phyloP scores from a whole-genome alignment of 1,140 invertebrate genomes.

The Apis laboriosa region DNA sequence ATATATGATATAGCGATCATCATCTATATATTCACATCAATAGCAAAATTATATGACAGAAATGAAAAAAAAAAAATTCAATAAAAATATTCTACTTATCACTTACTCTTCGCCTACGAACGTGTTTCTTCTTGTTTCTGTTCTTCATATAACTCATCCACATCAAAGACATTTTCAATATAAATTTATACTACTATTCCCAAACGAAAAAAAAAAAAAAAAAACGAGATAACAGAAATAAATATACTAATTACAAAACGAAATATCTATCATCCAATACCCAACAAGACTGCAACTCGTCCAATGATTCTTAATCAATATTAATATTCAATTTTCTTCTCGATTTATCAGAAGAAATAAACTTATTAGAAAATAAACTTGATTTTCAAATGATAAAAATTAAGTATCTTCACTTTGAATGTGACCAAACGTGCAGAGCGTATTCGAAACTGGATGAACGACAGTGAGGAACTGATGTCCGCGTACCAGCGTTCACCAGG shows the following conservation, averaged over 20 bases:
- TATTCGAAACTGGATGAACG: slow-evolving; percentile 26
- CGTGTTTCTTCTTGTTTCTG: slow-evolving; percentile 65
- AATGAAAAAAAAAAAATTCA: neutral
- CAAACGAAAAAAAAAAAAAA: neutral
- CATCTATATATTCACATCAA: too few relatives aligned
- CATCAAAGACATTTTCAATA: slow-evolving; percentile 69
- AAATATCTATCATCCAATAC: neutral
- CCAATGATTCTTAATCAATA: neutral
- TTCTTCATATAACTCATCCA: slow-evolving; percentile 76
- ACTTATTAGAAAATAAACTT: too few relatives aligned
- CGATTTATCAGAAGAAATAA: neutral
- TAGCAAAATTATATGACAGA: too few relatives aligned
- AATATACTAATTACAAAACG: neutral
- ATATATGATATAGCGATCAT: too few relatives aligned
- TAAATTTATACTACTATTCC: neutral
- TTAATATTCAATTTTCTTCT: neutral
- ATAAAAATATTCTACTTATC: neutral
- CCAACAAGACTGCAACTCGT: neutral
- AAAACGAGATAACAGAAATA: neutral
- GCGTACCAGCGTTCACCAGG: slow-evolving; percentile 21
- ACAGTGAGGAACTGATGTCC: slow-evolving; percentile 42
- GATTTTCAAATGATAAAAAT: too few relatives aligned
- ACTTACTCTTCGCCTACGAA: slow-evolving; percentile 66
- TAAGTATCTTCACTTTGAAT: neutral
- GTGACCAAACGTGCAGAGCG: neutral